phyloP scores from a whole-genome alignment of 2,888 invertebrate genomes.

The Tromatobia lineatoria region DNA sequence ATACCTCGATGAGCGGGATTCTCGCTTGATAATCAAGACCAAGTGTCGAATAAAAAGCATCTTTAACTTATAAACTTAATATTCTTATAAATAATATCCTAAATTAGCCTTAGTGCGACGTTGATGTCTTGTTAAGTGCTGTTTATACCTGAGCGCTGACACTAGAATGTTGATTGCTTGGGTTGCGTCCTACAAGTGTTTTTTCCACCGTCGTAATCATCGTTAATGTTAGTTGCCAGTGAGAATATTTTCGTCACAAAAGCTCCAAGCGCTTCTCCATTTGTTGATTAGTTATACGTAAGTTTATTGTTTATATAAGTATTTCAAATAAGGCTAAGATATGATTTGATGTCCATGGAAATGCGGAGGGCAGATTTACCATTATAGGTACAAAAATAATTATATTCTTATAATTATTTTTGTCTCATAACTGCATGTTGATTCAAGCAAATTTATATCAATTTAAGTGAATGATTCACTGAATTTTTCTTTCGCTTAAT shows the following conservation, averaged over 20 bases:
- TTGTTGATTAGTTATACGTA: constrained; percentile 28
- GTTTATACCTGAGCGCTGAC: not conserved
- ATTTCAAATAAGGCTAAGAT: too few relatives aligned
- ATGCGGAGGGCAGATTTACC: too few relatives aligned
- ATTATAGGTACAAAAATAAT: too few relatives aligned
- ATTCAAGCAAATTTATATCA: too few relatives aligned
- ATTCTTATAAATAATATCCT: not conserved
- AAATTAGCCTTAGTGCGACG: not conserved
- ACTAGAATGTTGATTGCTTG: constrained; percentile 28
- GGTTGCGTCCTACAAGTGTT: not conserved
- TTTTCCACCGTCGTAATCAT: not conserved
- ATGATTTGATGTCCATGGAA: too few relatives aligned
- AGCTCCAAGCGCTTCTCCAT: constrained; percentile 42
- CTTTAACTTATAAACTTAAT: not conserved
- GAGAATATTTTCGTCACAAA: constrained; percentile 27
- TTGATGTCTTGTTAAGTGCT: not conserved
- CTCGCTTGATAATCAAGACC: not conserved
- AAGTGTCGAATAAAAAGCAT: not conserved
- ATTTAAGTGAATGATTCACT: too few relatives aligned
- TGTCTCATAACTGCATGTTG: too few relatives aligned
- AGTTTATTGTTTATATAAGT: not conserved
- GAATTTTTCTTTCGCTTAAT: too few relatives aligned
- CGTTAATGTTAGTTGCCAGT: constrained; percentile 5
- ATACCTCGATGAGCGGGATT: not conserved
- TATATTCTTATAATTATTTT: too few relatives aligned